Evolutionary conservation across 1,140 invertebrate genomes (phyloP), one percentile per base, ranked within the genome.

Genomic region (Nilaparvata lugens): DNA sequence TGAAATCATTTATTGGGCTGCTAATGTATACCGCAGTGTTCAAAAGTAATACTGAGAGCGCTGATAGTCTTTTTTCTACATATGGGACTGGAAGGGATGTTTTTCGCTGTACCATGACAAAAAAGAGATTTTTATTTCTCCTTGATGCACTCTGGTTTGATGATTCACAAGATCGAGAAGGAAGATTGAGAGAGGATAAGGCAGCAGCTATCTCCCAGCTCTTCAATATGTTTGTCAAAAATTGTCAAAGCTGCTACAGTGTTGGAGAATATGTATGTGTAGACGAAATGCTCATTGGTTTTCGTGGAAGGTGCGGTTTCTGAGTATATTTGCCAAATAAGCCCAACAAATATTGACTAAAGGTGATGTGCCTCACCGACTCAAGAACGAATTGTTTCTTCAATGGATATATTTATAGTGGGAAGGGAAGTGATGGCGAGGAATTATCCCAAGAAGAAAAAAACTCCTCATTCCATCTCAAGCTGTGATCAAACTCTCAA

Each of bases 251-350:
- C 45, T 59, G 56, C 55, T 73, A 71, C 60, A 59, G 62, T 52
- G 52, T 66, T 2, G 61, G 67, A 9, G 61, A 55, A 52, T 62
- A 65, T 53, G 62, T 65, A 23, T 67, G 65, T 48, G 67, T 76
- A 35, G 74, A 77, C 65, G 74, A 77, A 68, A 74, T 73, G 65
- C 60, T 76, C n/a, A 56, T 71, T 16, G 53, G 62, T 38, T 76
- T 74, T 62, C 54, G 68, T 43, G 74, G 74, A 16, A 62, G 68
- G 19, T 75, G 71, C 56, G 21, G 18, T n/a, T 78, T 77, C 59
- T 64, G 69, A 52, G 66, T 72, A 54, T 77, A 76, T 63, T 75
- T 79, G 24, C 72, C 73, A 6, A 69, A 68, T 42, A 78, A 79
- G 69, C 75, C 76, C 1, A 67, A 65, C 40, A 76, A 75, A 61